A percentile compares a stretch with the other conserved stretches of the same genome.
Evolutionary conservation across 2,797 vertebrate genomes (phyloP).

Genomic region (Tarsius wallacei): DNA sequence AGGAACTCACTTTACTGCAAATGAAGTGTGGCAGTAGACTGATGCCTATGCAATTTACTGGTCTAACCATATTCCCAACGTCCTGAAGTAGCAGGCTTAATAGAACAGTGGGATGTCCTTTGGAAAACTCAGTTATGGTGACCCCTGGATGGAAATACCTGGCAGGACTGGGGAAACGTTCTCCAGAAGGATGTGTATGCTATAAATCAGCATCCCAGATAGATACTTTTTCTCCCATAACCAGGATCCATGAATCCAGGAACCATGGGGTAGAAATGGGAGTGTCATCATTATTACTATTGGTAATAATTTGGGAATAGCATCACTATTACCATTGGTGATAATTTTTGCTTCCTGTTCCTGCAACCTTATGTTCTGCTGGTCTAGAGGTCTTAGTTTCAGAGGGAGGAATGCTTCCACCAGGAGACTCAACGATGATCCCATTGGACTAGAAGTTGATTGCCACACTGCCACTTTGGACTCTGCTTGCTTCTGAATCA

Average conservation of each 20-base stretch:
- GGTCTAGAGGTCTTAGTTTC: neutral
- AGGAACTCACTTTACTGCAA: neutral
- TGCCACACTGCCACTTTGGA: neutral
- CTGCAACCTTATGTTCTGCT: neutral
- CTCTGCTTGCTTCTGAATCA: neutral
- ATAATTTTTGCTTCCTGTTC: neutral
- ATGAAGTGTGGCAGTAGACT: neutral
- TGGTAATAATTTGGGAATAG: neutral
- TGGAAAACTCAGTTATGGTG: neutral
- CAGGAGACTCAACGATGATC: neutral
- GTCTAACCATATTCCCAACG: neutral
- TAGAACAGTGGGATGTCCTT: neutral
- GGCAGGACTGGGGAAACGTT: neutral
- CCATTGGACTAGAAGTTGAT: neutral
- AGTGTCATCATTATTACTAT: too few relatives aligned
- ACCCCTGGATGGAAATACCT: neutral
- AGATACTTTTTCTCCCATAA: neutral
- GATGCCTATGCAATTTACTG: neutral
- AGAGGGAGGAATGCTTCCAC: neutral
- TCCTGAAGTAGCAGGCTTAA: neutral
- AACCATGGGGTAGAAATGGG: neutral
- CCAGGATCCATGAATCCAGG: neutral
- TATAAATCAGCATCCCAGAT: neutral
- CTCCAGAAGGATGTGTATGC: neutral
- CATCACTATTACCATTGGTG: too few relatives aligned